A percentile compares a stretch with the other conserved stretches of the same genome.
These are phyloP conservation scores for Rhagonycha lutea DNA, from an alignment of 2,888 invertebrate species.

Conservation along the genomic window DNA sequence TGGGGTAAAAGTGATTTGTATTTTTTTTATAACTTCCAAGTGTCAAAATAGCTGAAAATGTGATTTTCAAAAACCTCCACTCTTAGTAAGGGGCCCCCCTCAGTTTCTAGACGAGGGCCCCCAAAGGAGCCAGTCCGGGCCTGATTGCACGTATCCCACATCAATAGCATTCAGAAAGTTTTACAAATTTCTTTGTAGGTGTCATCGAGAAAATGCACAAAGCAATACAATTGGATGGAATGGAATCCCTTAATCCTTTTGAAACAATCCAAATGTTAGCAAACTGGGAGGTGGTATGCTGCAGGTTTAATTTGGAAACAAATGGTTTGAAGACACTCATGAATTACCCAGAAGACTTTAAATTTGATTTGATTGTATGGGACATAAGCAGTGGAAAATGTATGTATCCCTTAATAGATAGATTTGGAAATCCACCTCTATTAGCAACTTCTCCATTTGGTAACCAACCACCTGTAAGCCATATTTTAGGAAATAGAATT, in stretches of 20 bases:
- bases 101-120: no score
- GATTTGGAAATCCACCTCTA: conserved; percentile 35
- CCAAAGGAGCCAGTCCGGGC: no score
- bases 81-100: no score
- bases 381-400: conserved; percentile 31
- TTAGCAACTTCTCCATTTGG: conserved; percentile 34
- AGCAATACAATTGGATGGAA: not conserved
- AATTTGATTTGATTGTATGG: conserved; percentile 37
- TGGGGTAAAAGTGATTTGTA: no score
- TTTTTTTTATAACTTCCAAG: no score
- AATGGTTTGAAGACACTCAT: conserved; percentile 23
- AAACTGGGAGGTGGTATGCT: conserved; percentile 2
- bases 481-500: conserved; percentile 30
- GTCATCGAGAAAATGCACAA: not conserved
- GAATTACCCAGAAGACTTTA: conserved; percentile 32
- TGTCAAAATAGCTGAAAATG: no score
- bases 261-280: not conserved
- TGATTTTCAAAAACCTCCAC: no score
- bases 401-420: conserved; percentile 33
- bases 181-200: not conserved
- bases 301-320: conserved; percentile 27
- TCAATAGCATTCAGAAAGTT: not conserved
- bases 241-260: not conserved
- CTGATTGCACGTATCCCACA: not conserved
- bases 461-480: conserved; percentile 16